phyloP scores from a whole-genome alignment of 1,140 invertebrate genomes.

The Neotoxoptera formosana region DNA sequence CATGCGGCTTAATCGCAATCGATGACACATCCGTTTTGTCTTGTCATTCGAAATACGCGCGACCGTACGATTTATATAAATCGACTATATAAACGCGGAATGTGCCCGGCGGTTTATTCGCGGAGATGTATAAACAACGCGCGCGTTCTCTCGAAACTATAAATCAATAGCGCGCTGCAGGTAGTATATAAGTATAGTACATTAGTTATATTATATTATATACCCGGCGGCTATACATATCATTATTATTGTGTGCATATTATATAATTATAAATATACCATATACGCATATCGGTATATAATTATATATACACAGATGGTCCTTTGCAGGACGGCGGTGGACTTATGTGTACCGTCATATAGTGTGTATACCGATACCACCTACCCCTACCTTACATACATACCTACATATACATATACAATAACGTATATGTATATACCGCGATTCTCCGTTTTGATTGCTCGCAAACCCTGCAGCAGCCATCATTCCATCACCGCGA shows the following conservation, averaged over 20 bases:
- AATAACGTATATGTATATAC: neutral
- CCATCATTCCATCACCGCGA: neutral
- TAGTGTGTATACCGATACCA: neutral
- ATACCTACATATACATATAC: too few relatives aligned
- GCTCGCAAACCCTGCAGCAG: neutral
- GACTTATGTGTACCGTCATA: neutral
- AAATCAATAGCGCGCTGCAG: neutral
- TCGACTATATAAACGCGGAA: neutral
- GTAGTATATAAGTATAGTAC: neutral
- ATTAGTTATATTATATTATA: too few relatives aligned
- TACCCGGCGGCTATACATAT: too few relatives aligned
- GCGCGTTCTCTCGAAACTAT: neutral
- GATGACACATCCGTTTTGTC: slow-evolving; percentile 31
- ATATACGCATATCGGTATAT: too few relatives aligned
- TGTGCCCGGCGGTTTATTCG: neutral
- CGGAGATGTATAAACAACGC: neutral
- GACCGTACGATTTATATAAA: neutral
- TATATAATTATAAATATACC: neutral
- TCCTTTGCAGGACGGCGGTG: neutral
- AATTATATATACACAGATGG: too few relatives aligned
- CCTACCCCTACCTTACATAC: too few relatives aligned
- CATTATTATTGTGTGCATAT: too few relatives aligned
- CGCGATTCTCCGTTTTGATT: neutral
- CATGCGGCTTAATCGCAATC: slow-evolving; percentile 27
- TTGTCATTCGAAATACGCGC: slow-evolving; percentile 15